A percentile compares a stretch with the other conserved stretches of the same genome.
Evolutionary conservation across 2,113 vertebrate genomes (phyloP).

Genomic region (Melanostigma gelatinosum): DNA sequence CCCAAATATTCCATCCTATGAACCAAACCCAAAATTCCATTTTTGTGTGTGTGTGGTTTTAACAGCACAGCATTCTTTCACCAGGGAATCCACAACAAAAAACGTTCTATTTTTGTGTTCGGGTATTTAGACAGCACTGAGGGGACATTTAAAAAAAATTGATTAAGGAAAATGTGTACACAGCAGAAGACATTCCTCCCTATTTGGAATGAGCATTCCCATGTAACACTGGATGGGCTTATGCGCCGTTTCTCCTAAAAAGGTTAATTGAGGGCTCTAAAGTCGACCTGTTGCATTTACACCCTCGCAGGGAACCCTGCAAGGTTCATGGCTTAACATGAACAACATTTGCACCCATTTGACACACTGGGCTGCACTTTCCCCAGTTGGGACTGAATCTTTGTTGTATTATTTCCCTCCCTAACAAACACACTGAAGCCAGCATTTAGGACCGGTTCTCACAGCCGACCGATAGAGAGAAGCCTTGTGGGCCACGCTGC

Average conservation of each 20-base stretch:
- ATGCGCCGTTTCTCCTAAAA: slow-evolving; percentile 42
- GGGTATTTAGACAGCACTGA: slow-evolving; percentile 18
- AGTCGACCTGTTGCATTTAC: not conserved
- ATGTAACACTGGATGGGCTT: slow-evolving; percentile 1
- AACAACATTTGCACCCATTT: slow-evolving; percentile 25
- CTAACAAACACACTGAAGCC: slow-evolving; percentile 42
- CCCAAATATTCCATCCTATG: slow-evolving; percentile 67
- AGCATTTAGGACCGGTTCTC: slow-evolving; percentile 52
- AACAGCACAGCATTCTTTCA: slow-evolving; percentile 53
- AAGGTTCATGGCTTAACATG: slow-evolving; percentile 46
- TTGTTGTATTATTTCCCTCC: slow-evolving; percentile 29
- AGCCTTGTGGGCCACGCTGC: slow-evolving; percentile 46
- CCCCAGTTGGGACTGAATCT: slow-evolving; percentile 24
- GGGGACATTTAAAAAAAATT: slow-evolving; percentile 21
- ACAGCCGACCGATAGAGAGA: slow-evolving; percentile 51
- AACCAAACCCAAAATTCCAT: slow-evolving; percentile 44
- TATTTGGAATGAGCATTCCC: slow-evolving; percentile 38
- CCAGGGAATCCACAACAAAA: slow-evolving; percentile 57
- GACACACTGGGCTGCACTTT: slow-evolving; percentile 1
- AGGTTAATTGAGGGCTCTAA: slow-evolving; percentile 44
- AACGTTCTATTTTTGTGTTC: slow-evolving; percentile 52
- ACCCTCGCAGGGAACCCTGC: slow-evolving; percentile 15
- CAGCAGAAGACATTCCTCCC: slow-evolving; percentile 1
- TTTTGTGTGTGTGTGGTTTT: not conserved
- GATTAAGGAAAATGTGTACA: slow-evolving; percentile 14